These are phyloP conservation scores for Zosterops lateralis DNA, from an alignment of 2,113 vertebrate genomes.

Conservation along the genomic window DNA sequence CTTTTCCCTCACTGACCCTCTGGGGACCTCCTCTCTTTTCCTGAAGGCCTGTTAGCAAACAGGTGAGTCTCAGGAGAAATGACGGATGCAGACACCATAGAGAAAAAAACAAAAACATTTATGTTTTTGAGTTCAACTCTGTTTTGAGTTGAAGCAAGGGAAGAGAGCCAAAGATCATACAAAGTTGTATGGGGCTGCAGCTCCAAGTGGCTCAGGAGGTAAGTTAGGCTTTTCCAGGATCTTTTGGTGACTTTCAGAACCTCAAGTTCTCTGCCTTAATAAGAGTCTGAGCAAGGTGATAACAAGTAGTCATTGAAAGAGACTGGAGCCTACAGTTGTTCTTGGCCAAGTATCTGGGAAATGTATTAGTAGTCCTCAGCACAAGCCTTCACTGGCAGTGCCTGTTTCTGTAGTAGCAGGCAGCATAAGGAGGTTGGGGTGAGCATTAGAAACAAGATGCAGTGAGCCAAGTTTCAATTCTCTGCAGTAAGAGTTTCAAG, in stretches of 20 bases:
- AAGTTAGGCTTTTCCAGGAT: not conserved
- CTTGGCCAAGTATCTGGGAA: not conserved
- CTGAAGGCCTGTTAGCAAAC: not conserved
- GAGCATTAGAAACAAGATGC: not conserved
- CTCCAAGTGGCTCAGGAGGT: not conserved
- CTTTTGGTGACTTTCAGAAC: not conserved
- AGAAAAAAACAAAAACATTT: not conserved
- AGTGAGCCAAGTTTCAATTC: not conserved
- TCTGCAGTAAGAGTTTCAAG: not conserved
- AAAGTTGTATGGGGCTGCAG: not conserved
- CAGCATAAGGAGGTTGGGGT: not conserved
- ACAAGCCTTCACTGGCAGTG: not conserved
- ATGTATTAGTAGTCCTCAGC: not conserved
- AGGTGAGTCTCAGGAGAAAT: not conserved
- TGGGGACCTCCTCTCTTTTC: not conserved
- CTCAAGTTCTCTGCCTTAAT: not conserved
- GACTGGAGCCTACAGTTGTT: not conserved
- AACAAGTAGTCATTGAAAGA: not conserved
- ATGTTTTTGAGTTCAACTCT: not conserved
- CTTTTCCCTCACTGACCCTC: not conserved
- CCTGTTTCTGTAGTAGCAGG: not conserved
- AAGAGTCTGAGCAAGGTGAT: not conserved
- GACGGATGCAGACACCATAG: not conserved
- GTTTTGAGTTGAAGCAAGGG: not conserved
- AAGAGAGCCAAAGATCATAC: not conserved